phyloP scores from a whole-genome alignment of 2,113 vertebrate species.

The Nesospiza acunhae region DNA sequence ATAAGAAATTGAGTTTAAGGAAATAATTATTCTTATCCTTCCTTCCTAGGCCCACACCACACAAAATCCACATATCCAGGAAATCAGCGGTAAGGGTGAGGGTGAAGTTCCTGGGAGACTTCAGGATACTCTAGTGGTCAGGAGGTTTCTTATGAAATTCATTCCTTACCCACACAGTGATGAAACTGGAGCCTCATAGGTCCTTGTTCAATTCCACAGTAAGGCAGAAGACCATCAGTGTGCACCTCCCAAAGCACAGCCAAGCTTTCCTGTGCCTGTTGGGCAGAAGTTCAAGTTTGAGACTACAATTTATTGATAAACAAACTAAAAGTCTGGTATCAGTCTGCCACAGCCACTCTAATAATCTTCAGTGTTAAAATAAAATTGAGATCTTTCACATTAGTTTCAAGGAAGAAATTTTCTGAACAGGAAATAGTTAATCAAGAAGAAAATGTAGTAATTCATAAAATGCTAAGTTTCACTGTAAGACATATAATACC shows the following conservation, averaged over 20 bases:
- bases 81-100: rapidly evolving
- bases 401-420: not conserved
- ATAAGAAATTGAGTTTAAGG: not conserved
- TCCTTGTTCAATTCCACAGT: not conserved
- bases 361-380: not conserved
- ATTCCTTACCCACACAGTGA: not conserved
- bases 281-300: not conserved
- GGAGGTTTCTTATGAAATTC: not conserved
- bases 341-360: not conserved
- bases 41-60: not conserved
- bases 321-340: not conserved
- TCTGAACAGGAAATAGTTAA: slow-evolving; percentile 25
- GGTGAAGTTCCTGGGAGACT: not conserved
- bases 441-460: not conserved
- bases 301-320: not conserved
- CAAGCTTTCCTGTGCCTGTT: rapidly evolving
- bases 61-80: not conserved
- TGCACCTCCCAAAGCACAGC: not conserved
- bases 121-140: not conserved
- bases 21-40: not conserved
- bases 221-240: not conserved
- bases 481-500: not conserved
- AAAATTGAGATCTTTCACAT: not conserved
- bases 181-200: not conserved
- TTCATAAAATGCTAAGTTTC: slow-evolving; percentile 1